Conservation (phyloP, 2,888 invertebrate species). For the Gordius sp. region DNA sequence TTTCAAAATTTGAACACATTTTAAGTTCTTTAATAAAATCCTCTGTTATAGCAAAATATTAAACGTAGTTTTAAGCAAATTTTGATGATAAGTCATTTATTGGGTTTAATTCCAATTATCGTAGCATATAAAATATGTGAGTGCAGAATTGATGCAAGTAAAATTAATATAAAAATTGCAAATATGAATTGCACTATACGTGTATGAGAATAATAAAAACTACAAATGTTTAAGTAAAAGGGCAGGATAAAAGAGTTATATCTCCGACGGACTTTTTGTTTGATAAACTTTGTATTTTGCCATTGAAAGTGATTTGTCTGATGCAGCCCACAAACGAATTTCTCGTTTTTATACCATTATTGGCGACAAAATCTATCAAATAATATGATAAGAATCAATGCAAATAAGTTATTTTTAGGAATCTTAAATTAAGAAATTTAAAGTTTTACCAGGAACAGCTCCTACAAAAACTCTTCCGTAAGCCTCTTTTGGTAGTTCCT, state of each 20-base stretch:
- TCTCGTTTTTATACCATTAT: conserved; percentile 42
- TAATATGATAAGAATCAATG: not conserved
- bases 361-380: conserved; percentile 25
- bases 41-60: too few species aligned
- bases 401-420: not conserved
- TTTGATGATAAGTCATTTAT: too few species aligned
- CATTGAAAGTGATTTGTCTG: conserved; percentile 28
- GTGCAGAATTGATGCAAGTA: too few species aligned
- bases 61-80: too few species aligned
- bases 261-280: conserved; percentile 41
- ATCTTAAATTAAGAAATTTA: not conserved
- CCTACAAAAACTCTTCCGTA: conserved; percentile 64
- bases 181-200: too few species aligned
- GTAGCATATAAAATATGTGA: too few species aligned
- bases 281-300: conserved; percentile 31
- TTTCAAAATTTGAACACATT: too few species aligned
- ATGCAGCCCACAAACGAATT: conserved; percentile 51
- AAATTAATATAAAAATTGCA: too few species aligned
- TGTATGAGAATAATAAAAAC: not conserved
- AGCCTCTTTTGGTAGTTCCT: conserved; percentile 45
- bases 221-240: conserved; percentile 38
- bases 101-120: too few species aligned
- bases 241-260: conserved; percentile 51
- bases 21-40: too few species aligned
- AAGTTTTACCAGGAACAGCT: conserved; percentile 39